phyloP scores from a whole-genome alignment of 1,140 invertebrate genomes.

The Zaprionus lachaisei region DNA sequence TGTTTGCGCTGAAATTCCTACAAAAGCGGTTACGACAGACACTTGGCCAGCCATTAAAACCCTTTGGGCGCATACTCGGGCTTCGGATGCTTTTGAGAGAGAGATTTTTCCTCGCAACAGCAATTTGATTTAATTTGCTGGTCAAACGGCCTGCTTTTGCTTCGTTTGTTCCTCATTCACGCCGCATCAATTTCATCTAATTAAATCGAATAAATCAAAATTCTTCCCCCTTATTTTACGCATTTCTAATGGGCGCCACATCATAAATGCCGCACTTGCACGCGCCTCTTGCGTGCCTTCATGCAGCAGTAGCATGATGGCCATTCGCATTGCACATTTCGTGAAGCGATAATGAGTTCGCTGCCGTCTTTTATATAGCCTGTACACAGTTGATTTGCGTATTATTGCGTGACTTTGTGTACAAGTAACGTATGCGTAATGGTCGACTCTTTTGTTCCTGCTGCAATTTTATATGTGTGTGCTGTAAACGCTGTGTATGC shows the following conservation, averaged over 20 bases:
- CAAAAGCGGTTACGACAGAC: slow-evolving; percentile 20
- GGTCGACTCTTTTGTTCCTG: slow-evolving; percentile 7
- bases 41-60: slow-evolving; percentile 71
- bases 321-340: slow-evolving; percentile 55
- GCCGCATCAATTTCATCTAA: slow-evolving; percentile 46
- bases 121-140: slow-evolving; percentile 71
- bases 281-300: slow-evolving; percentile 60
- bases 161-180: slow-evolving; percentile 42
- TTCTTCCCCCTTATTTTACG: slow-evolving; percentile 54
- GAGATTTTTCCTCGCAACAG: slow-evolving; percentile 19
- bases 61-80: slow-evolving; percentile 26
- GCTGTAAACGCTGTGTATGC: slow-evolving; percentile 44
- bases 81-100: slow-evolving; percentile 2
- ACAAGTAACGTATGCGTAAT: slow-evolving; percentile 64
- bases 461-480: slow-evolving; percentile 1
- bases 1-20: slow-evolving; percentile 48
- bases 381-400: slow-evolving; percentile 64
- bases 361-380: slow-evolving; percentile 48
- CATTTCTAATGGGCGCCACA: slow-evolving; percentile 67
- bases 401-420: slow-evolving; percentile 38
- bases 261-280: slow-evolving; percentile 56
- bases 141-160: slow-evolving; percentile 31
- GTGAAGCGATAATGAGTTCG: slow-evolving; percentile 64
- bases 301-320: slow-evolving; percentile 35
- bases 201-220: slow-evolving; percentile 62